Evolutionary conservation across 2,113 vertebrate genomes (phyloP).

Genomic region (Megalops atlanticus): DNA sequence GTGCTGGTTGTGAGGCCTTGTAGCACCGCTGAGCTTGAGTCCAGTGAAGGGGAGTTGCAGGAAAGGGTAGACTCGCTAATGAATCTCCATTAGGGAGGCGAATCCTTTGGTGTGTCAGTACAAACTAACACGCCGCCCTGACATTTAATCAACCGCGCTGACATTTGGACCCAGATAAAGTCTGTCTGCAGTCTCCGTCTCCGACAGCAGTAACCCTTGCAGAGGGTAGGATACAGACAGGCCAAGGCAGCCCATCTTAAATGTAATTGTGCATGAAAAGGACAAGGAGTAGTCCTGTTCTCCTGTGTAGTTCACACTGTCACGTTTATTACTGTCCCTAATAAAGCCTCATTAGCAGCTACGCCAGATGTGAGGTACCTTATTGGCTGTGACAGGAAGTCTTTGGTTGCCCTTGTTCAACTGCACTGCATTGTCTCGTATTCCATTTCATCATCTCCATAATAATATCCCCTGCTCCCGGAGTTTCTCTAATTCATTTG

Average conservation of each 20-base stretch:
- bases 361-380: too few relatives aligned
- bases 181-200: not conserved
- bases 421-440: too few relatives aligned
- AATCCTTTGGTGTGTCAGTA: not conserved
- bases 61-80: not conserved
- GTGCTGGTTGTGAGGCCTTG: too few relatives aligned
- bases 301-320: not conserved
- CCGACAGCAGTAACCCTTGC: not conserved
- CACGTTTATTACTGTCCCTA: not conserved
- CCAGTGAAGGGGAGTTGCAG: too few relatives aligned
- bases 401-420: constrained; percentile 30
- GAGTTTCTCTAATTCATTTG: too few relatives aligned
- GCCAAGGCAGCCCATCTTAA: not conserved
- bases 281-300: not conserved
- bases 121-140: not conserved
- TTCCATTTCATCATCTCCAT: too few relatives aligned
- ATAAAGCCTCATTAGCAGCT: not conserved
- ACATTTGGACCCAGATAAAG: not conserved
- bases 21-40: too few relatives aligned
- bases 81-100: not conserved
- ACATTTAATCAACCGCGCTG: not conserved
- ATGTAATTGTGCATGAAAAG: not conserved
- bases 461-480: too few relatives aligned
- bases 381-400: not conserved
- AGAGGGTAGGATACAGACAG: too few relatives aligned